phyloP scores from a whole-genome alignment of 2,888 invertebrate genomes.

The Heliconius aoede region DNA sequence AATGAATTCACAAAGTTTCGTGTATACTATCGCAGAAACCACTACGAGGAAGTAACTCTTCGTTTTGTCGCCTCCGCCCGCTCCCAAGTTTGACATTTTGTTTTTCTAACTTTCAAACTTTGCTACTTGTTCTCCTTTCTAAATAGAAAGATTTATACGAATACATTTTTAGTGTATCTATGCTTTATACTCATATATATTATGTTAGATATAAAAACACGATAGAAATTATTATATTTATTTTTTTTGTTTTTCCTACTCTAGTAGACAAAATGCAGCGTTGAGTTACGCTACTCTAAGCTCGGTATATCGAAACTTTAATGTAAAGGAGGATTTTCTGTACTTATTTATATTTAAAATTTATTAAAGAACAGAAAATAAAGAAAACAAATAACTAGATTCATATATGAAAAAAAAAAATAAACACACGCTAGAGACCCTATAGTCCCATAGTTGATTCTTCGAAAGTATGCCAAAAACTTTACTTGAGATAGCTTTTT shows the following conservation, averaged over 20 bases:
- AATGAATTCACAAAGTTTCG: constrained; percentile 32
- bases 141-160: constrained; percentile 31
- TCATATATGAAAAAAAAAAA: neutral
- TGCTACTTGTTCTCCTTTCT: constrained; percentile 21
- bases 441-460: neutral
- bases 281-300: no score
- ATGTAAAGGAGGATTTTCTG: no score
- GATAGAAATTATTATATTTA: no score
- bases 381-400: neutral
- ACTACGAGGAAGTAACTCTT: constrained; percentile 29
- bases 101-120: constrained; percentile 32
- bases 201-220: neutral
- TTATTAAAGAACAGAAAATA: neutral
- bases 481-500: neutral
- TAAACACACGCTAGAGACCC: neutral
- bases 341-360: neutral
- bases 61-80: constrained; percentile 37
- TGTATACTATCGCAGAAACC: constrained; percentile 28
- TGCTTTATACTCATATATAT: constrained; percentile 25
- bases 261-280: no score
- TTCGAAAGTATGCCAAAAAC: constrained; percentile 22
- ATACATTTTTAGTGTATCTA: constrained; percentile 33
- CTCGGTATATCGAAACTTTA: no score
- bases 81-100: constrained; percentile 37
- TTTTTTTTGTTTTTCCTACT: no score